Evolutionary conservation across 1,140 invertebrate genomes (phyloP).

Genomic region (Zaprionus inermis): DNA sequence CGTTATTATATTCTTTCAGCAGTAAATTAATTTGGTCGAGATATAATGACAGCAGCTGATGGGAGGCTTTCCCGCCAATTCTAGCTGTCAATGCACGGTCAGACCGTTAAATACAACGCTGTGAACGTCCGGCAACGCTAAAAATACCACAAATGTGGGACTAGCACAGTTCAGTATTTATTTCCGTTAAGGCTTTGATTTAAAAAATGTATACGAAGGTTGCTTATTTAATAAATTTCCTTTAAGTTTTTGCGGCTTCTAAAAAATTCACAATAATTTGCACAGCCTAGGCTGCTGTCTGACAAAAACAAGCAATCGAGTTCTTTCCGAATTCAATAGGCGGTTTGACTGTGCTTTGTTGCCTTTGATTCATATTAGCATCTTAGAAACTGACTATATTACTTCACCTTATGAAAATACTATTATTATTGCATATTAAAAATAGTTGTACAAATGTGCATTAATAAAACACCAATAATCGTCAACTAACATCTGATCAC

Average conservation of each 20-base stretch:
- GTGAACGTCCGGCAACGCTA: conserved; percentile 15
- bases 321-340: too few species aligned
- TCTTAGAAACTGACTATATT: too few species aligned
- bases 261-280: too few species aligned
- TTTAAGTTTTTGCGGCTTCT: too few species aligned
- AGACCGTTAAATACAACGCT: conserved; percentile 12
- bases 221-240: too few species aligned
- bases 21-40: conserved; percentile 24
- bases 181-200: background rate
- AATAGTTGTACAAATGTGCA: background rate
- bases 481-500: background rate
- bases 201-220: background rate
- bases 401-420: background rate
- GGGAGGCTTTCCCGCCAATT: conserved; percentile 53
- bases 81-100: conserved; percentile 40
- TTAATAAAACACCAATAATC: background rate
- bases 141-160: conserved; percentile 6
- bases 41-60: conserved; percentile 46
- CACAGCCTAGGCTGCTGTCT: too few species aligned
- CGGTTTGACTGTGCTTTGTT: too few species aligned
- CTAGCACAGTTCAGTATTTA: background rate
- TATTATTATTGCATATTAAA: background rate
- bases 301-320: too few species aligned
- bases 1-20: background rate
- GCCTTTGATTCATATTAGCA: too few species aligned